Base-by-base conservation (phyloP, 1,140 invertebrate species). In the Chlorops oryzae region DNA sequence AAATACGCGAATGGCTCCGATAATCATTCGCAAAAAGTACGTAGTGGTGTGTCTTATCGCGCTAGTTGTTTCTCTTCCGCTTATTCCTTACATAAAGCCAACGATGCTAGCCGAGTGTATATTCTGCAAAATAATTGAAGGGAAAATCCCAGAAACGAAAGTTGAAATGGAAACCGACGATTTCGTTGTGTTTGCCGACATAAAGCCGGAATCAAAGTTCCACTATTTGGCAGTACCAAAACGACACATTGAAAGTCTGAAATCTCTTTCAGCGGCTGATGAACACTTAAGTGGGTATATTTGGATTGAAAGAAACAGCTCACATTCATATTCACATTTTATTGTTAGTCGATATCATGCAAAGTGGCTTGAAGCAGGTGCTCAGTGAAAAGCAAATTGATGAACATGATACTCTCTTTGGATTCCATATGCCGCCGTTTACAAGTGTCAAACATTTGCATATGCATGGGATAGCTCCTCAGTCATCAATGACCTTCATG, bases 371-470 rank as follows among this genome's bases (percentile, higher is more conserved):
- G 25, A 56, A 47, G 27, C n/a, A n/a, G n/a, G n/a, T n/a, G n/a
- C n/a, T n/a, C n/a, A n/a, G n/a, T n/a, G n/a, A n/a, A n/a, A n/a
- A n/a, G n/a, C n/a, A n/a, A 23, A 68, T 81, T 13, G 63, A 80
- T 48, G 44, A 76, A 3, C 61, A 72, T 3, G 80, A 84, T 59
- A 75, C 75, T 3, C 78, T 86, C 35, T 80, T 88, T 40, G 92
- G 92, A 1, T 96, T 93, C 69, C 92, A 96, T 64, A 88, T 88
- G 85, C 90, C 92, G 18, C 92, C 92, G 1, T 95, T 94, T 70
- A 84, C 86, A 41, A 83, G 83, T 6, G 79, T 96, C 0, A 70
- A 75, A 42, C 92, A 96, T 74, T 75, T 96, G 3, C 92, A 96
- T 74, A 73, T 96, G 27, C 92, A 96, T 59, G 80, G 85, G 1